Conservation (phyloP, 1,140 invertebrate genomes). For the Pissodes strobi region DNA sequence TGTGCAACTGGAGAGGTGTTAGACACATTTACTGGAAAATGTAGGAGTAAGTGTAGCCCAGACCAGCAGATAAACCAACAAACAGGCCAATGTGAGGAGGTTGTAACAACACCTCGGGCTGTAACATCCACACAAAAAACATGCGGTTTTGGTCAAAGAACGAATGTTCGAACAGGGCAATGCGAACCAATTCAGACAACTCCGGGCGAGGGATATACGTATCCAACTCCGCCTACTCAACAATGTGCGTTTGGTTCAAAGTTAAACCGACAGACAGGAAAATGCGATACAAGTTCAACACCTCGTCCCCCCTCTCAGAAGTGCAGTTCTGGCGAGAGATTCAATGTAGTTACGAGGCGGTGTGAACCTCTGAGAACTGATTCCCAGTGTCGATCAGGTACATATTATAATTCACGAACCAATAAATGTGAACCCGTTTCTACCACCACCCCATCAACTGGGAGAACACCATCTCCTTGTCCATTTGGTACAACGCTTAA, state of each 20-base stretch:
- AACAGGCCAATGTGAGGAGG: neutral
- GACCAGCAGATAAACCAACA: neutral
- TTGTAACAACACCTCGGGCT: neutral
- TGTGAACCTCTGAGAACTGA: neutral
- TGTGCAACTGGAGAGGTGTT: too few species aligned
- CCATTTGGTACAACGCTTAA: neutral
- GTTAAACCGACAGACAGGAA: neutral
- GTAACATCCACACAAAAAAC: neutral
- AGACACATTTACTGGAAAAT: too few species aligned
- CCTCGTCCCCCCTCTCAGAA: slow-evolving; percentile 6
- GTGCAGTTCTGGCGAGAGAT: slow-evolving; percentile 8
- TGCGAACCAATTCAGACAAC: slow-evolving; percentile 14
- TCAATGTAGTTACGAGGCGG: neutral
- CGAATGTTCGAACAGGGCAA: neutral
- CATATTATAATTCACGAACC: neutral
- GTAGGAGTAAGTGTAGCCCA: neutral
- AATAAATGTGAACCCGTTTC: neutral
- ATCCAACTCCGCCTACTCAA: slow-evolving; percentile 8
- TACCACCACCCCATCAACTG: too few species aligned
- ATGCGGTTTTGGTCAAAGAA: neutral
- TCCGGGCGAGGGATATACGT: neutral
- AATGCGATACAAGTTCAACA: slow-evolving; percentile 16
- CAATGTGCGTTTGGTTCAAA: slow-evolving; percentile 14
- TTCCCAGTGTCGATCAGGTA: neutral
- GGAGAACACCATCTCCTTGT: neutral